Percentiles rank a stretch among this genome's conserved stretches.
Evolutionary conservation across 2,797 vertebrate genomes (phyloP).

Genomic region (Xiphophorus birchmanni): DNA sequence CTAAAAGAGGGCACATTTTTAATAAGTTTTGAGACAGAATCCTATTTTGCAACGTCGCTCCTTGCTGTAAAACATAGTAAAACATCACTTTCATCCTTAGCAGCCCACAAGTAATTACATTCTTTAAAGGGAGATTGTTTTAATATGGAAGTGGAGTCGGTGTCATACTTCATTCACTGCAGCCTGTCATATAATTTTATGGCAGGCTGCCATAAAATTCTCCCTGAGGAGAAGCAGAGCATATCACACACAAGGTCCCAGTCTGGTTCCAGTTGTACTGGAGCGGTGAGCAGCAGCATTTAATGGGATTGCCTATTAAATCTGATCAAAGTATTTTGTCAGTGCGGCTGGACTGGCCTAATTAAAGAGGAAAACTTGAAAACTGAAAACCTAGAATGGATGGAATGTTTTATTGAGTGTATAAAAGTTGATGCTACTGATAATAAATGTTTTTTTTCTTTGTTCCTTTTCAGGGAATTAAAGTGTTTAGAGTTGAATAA

Average conservation of each 20-base stretch:
- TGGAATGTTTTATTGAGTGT: constrained; percentile 21
- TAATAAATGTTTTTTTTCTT: constrained; percentile 23
- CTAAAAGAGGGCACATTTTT: constrained; percentile 39
- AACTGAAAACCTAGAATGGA: constrained; percentile 24
- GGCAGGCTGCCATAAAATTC: constrained; percentile 17
- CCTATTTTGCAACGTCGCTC: constrained; percentile 18
- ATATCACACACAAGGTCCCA: constrained; percentile 35
- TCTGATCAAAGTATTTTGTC: constrained; percentile 53
- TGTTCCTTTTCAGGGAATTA: background rate
- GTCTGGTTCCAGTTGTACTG: constrained; percentile 36
- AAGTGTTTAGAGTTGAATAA: too few relatives aligned
- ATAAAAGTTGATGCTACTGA: constrained; percentile 24
- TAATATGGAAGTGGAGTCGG: constrained; percentile 66
- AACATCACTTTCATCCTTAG: constrained; percentile 43
- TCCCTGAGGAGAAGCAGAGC: constrained; percentile 48
- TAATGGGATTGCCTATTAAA: constrained; percentile 37
- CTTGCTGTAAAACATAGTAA: constrained; percentile 48
- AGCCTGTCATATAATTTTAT: constrained; percentile 62
- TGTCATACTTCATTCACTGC: constrained; percentile 63
- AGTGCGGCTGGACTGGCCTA: constrained; percentile 38
- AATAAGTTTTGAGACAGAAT: constrained; percentile 30
- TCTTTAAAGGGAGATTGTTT: constrained; percentile 61
- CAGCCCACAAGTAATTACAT: constrained; percentile 54
- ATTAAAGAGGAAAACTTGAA: constrained; percentile 46
- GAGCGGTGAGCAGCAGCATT: constrained; percentile 14